Conservation (phyloP, 2,888 invertebrate genomes). For the Acleris holmiana region DNA sequence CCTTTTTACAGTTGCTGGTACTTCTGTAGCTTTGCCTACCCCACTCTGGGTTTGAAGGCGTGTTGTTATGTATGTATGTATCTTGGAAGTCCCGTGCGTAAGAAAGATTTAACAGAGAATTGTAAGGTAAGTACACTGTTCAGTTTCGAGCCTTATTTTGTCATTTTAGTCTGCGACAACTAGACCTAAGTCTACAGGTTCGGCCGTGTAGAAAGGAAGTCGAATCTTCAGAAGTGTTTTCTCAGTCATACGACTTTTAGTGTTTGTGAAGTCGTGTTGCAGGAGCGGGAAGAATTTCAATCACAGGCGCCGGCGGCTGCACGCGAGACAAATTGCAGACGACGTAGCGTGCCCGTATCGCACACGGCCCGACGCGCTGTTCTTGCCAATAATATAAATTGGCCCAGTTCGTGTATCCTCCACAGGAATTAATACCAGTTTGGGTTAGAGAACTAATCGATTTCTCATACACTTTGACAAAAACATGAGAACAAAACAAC, state of each 20-base stretch:
- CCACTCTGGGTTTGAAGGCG: too few relatives aligned
- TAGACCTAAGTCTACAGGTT: slow-evolving; percentile 5
- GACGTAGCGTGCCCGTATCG: slow-evolving; percentile 43
- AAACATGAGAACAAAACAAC: too few relatives aligned
- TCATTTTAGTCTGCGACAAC: slow-evolving; percentile 14
- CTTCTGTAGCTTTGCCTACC: too few relatives aligned
- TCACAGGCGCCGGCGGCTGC: slow-evolving; percentile 49
- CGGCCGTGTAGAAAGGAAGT: slow-evolving; percentile 4
- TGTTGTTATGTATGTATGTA: too few relatives aligned
- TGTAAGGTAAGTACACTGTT: too few relatives aligned
- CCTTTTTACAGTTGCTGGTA: too few relatives aligned
- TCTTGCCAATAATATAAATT: slow-evolving; percentile 42
- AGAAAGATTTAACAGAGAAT: too few relatives aligned
- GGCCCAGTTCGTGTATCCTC: slow-evolving; percentile 25
- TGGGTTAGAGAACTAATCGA: not conserved
- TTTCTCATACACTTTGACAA: not conserved
- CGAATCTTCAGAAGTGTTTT: slow-evolving; percentile 4
- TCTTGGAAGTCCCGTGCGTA: too few relatives aligned
- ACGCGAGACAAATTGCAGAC: slow-evolving; percentile 64
- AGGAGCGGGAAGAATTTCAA: slow-evolving; percentile 63
- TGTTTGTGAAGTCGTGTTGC: slow-evolving; percentile 26
- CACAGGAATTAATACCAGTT: slow-evolving; percentile 14
- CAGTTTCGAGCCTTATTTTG: slow-evolving; percentile 1
- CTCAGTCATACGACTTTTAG: slow-evolving; percentile 24
- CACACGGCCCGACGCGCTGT: slow-evolving; percentile 22